Conservation (phyloP, 2,888 invertebrate genomes). For the Andrena marginata region DNA sequence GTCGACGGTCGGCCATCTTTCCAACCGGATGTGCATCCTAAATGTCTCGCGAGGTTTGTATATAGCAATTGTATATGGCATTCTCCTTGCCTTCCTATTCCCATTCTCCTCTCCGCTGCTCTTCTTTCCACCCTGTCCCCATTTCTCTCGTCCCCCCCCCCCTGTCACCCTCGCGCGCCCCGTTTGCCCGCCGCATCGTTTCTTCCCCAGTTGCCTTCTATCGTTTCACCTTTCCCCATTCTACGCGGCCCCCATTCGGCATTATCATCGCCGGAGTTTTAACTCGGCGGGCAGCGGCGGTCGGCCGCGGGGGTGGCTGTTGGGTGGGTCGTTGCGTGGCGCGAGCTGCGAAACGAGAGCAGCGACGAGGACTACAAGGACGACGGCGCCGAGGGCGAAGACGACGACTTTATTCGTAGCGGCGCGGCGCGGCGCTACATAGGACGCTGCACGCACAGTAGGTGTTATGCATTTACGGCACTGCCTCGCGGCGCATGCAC, state of each 20-base stretch:
- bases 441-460: constrained; percentile 55
- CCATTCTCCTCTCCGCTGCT: constrained; percentile 26
- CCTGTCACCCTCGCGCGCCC: neutral
- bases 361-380: constrained; percentile 10
- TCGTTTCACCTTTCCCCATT: constrained; percentile 40
- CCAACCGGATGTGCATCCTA: constrained; percentile 81
- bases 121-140: constrained; percentile 14
- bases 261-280: constrained; percentile 50
- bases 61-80: constrained; percentile 70
- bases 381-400: neutral
- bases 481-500: constrained; percentile 53
- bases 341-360: constrained; percentile 10
- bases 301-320: neutral
- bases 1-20: constrained; percentile 81
- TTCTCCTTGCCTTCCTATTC: constrained; percentile 40
- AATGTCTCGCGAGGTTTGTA: constrained; percentile 81
- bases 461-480: constrained; percentile 61
- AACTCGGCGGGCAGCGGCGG: constrained; percentile 21
- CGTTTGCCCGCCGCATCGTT: constrained; percentile 20
- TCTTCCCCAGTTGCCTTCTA: constrained; percentile 27
- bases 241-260: constrained; percentile 26
- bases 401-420: constrained; percentile 45
- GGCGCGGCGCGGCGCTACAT: constrained; percentile 26
- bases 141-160: neutral
- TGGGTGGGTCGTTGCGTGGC: neutral